Conservation (phyloP, 2,113 vertebrate genomes). For the Burhinus bistriatus region DNA sequence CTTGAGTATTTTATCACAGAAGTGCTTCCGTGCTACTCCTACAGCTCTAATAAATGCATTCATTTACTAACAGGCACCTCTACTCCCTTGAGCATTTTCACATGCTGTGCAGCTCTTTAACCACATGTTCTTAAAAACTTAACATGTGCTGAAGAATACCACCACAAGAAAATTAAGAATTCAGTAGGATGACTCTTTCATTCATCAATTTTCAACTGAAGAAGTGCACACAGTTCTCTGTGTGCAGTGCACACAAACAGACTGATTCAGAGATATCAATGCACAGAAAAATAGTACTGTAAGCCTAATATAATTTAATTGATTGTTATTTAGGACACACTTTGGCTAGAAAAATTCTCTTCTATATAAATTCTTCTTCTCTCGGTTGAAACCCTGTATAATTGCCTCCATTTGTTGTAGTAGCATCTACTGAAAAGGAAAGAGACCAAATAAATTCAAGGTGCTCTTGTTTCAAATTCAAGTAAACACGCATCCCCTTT, state of each 20-base stretch:
- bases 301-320: conserved; percentile 47
- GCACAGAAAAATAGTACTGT: background rate
- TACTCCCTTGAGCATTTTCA: background rate
- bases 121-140: conserved; percentile 1
- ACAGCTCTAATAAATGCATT: conserved; percentile 35
- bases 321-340: conserved; percentile 40
- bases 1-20: conserved; percentile 25
- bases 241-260: background rate
- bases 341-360: conserved; percentile 50
- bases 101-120: background rate
- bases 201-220: conserved; percentile 62
- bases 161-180: conserved; percentile 62
- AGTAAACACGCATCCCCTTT: background rate
- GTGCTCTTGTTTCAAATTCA: background rate
- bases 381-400: conserved; percentile 33
- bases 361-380: conserved; percentile 52
- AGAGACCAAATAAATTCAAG: conserved; percentile 40
- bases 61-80: conserved; percentile 50
- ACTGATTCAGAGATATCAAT: conserved; percentile 7
- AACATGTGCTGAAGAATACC: conserved; percentile 8
- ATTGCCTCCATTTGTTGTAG: conserved; percentile 42
- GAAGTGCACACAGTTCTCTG: background rate
- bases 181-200: conserved; percentile 47
- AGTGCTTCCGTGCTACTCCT: background rate
- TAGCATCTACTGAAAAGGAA: conserved; percentile 20